Evolutionary conservation across 2,888 invertebrate genomes (phyloP).

Genomic region (Caenorhabditis sulstoni): DNA sequence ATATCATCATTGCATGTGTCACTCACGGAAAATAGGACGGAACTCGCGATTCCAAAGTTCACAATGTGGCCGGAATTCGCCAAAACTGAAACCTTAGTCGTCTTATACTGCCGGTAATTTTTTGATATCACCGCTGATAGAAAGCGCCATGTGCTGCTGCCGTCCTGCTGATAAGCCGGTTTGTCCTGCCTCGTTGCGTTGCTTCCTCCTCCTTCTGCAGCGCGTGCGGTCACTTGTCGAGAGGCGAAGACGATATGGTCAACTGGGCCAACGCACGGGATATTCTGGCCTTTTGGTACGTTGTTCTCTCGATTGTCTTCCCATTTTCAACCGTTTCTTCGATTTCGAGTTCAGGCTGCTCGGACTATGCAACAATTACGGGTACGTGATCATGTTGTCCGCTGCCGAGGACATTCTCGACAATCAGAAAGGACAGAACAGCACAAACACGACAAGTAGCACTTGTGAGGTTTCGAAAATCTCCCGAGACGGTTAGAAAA

Average conservation of each 20-base stretch:
- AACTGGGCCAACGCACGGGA: constrained; percentile 41
- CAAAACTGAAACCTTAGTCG: constrained; percentile 7
- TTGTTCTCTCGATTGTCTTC: not conserved
- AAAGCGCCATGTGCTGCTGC: constrained; percentile 39
- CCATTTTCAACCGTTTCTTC: no score
- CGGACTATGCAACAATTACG: constrained; percentile 91
- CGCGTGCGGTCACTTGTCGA: constrained; percentile 22
- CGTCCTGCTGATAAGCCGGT: constrained; percentile 37
- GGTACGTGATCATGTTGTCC: constrained; percentile 90
- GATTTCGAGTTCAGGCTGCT: constrained; percentile 84
- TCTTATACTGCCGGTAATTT: constrained; percentile 7
- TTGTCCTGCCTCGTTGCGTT: constrained; percentile 17
- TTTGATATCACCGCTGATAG: constrained; percentile 22
- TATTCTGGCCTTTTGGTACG: constrained; percentile 50
- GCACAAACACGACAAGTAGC: constrained; percentile 13
- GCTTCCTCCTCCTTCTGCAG: constrained; percentile 11
- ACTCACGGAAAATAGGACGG: not conserved
- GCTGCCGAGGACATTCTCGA: constrained; percentile 88
- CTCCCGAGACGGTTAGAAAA: not conserved
- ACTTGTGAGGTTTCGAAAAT: constrained; percentile 53
- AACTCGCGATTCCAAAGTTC: constrained; percentile 4
- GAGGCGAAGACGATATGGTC: constrained; percentile 27
- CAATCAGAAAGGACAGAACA: constrained; percentile 55
- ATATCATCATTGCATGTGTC: no score
- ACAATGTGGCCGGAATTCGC: constrained; percentile 13